Percentiles rank a stretch among this genome's conserved stretches.
These are phyloP conservation scores for Sebastolobus alascanus DNA, from an alignment of 2,797 vertebrate genomes.

Conservation along the genomic window DNA sequence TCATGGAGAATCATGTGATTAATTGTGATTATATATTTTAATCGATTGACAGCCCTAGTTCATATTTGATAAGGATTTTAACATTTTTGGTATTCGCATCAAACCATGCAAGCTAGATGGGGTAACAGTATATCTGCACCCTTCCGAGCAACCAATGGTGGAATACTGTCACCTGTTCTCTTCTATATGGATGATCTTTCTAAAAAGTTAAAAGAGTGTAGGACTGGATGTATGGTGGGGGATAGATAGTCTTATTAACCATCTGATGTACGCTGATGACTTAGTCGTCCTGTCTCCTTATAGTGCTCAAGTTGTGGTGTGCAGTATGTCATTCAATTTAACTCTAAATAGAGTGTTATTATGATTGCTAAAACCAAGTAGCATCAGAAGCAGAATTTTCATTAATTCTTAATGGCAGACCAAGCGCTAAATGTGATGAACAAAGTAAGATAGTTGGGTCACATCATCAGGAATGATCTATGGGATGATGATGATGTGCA, in stretches of 20 bases:
- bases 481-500: conserved; percentile 5
- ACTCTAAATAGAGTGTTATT: neutral
- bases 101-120: neutral
- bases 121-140: neutral
- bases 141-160: neutral
- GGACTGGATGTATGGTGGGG: neutral
- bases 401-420: neutral
- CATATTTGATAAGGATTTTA: neutral
- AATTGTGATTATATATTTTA: too few species aligned
- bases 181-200: neutral
- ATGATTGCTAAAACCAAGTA: neutral
- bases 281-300: neutral
- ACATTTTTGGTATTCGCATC: neutral
- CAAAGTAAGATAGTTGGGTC: neutral
- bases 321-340: neutral
- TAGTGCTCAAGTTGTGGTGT: neutral
- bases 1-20: too few species aligned
- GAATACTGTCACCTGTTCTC: neutral
- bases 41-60: too few species aligned
- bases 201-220: neutral
- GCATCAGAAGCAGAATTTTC: neutral
- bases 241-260: neutral
- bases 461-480: conserved; percentile 2
- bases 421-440: neutral
- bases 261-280: neutral